phyloP scores from a whole-genome alignment of 2,797 vertebrate species.

The Borostomias antarcticus region DNA sequence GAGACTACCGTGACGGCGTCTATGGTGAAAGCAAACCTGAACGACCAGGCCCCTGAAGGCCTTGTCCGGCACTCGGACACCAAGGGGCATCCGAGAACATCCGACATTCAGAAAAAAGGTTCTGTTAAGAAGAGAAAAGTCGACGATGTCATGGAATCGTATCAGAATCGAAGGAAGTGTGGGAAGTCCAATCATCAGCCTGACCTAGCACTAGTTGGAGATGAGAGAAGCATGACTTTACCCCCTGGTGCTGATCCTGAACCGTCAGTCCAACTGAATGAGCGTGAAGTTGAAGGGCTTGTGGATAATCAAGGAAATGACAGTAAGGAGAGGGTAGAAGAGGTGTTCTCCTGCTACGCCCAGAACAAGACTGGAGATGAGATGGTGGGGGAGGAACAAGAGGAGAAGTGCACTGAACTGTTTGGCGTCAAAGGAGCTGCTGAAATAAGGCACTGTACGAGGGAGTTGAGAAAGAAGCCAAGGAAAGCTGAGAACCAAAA shows the following conservation, averaged over 20 bases:
- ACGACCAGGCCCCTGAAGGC: background rate
- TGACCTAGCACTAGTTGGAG: conserved; percentile 52
- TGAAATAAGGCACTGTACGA: background rate
- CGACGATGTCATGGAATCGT: background rate
- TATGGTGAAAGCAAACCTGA: conserved; percentile 9
- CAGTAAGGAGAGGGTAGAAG: background rate
- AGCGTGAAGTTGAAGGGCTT: background rate
- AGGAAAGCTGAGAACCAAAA: conserved; percentile 33
- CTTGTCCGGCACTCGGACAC: conserved; percentile 12
- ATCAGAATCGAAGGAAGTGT: conserved; percentile 14
- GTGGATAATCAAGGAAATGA: background rate
- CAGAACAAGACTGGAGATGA: background rate
- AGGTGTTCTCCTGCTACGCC: background rate
- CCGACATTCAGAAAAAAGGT: background rate
- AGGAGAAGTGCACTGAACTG: background rate
- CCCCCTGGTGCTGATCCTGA: background rate
- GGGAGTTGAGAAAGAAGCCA: conserved; percentile 17
- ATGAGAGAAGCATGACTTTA: background rate
- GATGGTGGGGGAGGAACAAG: background rate
- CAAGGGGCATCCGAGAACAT: conserved; percentile 12
- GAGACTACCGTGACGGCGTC: conserved; percentile 40
- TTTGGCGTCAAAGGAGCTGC: background rate
- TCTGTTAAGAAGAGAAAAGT: conserved; percentile 13
- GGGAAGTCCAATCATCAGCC: conserved; percentile 43
- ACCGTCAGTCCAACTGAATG: background rate